Evolutionary conservation across 1,140 invertebrate species (phyloP).

Genomic region (Tetragonula clypearis): DNA sequence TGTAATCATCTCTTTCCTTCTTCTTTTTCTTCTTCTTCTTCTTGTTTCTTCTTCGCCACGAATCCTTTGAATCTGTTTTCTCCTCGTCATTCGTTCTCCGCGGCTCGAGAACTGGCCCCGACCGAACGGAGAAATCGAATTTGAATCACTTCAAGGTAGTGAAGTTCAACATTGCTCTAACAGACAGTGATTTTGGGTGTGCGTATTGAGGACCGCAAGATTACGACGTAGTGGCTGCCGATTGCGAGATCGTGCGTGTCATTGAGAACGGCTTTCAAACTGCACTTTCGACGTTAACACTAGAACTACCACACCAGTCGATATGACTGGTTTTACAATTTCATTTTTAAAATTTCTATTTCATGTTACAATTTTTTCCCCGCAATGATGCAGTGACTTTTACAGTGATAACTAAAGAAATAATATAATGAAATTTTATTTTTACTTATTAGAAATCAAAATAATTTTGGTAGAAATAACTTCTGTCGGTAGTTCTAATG

Average conservation of each 20-base stretch:
- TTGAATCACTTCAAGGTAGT: background rate
- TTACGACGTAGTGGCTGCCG: constrained; percentile 39
- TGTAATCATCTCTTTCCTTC: background rate
- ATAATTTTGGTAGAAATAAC: too few species aligned
- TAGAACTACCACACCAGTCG: too few species aligned
- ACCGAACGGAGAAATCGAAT: background rate
- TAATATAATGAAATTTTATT: too few species aligned
- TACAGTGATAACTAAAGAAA: too few species aligned
- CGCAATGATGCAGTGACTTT: too few species aligned
- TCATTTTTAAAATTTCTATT: too few species aligned
- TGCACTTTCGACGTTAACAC: background rate
- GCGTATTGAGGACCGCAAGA: constrained; percentile 49
- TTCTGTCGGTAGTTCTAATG: too few species aligned
- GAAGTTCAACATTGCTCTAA: constrained; percentile 39
- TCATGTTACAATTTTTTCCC: too few species aligned
- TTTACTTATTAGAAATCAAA: too few species aligned
- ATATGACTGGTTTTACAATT: too few species aligned
- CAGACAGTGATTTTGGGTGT: constrained; percentile 37
- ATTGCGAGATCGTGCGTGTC: constrained; percentile 52
- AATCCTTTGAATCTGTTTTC: background rate
- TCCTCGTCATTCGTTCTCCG: background rate
- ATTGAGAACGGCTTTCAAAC: constrained; percentile 20
- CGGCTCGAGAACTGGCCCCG: background rate
- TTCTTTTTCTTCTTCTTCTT: background rate
- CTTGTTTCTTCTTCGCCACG: background rate